These are phyloP conservation scores for Drosophila helvetica DNA, from an alignment of 2,888 invertebrate genomes.

Conservation along the genomic window DNA sequence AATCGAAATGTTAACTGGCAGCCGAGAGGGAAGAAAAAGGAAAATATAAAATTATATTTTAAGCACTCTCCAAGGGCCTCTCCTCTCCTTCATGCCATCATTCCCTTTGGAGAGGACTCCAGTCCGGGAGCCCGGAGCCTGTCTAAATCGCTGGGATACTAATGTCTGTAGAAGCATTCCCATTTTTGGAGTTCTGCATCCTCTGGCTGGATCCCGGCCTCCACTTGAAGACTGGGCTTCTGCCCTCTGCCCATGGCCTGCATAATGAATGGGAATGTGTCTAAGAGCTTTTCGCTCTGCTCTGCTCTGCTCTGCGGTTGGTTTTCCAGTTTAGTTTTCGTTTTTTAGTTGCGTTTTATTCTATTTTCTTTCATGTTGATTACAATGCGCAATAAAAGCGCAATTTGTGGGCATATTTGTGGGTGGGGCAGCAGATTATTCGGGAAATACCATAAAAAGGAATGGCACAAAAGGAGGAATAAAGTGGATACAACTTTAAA, in stretches of 20 bases:
- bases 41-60: constrained; percentile 57
- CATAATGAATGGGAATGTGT: constrained; percentile 70
- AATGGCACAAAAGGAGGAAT: constrained; percentile 3
- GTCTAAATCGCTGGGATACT: constrained; percentile 58
- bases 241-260: constrained; percentile 73
- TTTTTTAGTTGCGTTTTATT: constrained; percentile 41
- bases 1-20: constrained; percentile 66
- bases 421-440: constrained; percentile 36
- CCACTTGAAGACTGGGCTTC: constrained; percentile 53
- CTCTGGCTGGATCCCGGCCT: constrained; percentile 30
- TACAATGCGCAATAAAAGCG: constrained; percentile 60
- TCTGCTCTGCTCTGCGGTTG: constrained; percentile 32
- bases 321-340: constrained; percentile 56
- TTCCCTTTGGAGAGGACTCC: constrained; percentile 4
- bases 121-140: constrained; percentile 5
- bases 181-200: constrained; percentile 31
- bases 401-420: constrained; percentile 65
- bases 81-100: constrained; percentile 4
- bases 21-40: constrained; percentile 1
- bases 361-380: constrained; percentile 52
- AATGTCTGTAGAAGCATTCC: constrained; percentile 49
- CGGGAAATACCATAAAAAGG: constrained; percentile 26
- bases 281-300: constrained; percentile 40
- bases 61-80: constrained; percentile 39
- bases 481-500: constrained; percentile 2